These are phyloP conservation scores for Tethya wilhelma DNA, from an alignment of 37 sponge, comb jelly and placozoan species.

Conservation along the genomic window DNA sequence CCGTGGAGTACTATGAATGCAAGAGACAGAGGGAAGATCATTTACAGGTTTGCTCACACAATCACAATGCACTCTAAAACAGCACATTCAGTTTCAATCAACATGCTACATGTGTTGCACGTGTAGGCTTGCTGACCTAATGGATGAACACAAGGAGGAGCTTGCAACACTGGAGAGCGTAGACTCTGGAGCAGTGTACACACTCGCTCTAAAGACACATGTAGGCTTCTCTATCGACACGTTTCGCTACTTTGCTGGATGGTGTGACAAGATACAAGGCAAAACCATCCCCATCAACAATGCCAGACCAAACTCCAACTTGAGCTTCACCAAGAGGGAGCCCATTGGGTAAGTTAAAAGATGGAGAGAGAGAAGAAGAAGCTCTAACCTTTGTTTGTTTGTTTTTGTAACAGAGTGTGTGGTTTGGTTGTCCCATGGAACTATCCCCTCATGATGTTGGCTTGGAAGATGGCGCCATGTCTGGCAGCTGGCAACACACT, in stretches of 20 bases:
- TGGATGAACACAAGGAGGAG: conserved; percentile 93
- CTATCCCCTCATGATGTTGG: conserved; percentile 96
- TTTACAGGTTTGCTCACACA: conserved; percentile 89
- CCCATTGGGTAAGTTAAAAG: conserved; percentile 81
- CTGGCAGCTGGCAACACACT: conserved; percentile 95
- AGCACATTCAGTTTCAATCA: too few species aligned
- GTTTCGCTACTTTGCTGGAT: conserved; percentile 95
- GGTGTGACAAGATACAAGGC: conserved; percentile 98
- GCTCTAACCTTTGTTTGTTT: background rate
- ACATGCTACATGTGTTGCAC: too few species aligned
- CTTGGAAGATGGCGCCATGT: conserved; percentile 92
- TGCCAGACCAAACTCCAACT: conserved; percentile 90
- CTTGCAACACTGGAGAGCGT: conserved; percentile 89
- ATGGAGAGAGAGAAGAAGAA: background rate
- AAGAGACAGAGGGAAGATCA: conserved; percentile 83
- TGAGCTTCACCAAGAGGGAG: conserved; percentile 81
- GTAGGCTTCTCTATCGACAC: conserved; percentile 95
- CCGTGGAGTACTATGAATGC: conserved; percentile 96
- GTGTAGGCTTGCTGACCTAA: conserved; percentile 94
- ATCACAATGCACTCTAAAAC: too few species aligned
- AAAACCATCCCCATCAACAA: conserved; percentile 90
- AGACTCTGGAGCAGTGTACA: conserved; percentile 96
- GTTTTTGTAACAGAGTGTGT: conserved; percentile 57
- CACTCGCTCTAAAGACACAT: conserved; percentile 94
- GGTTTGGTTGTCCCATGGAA: conserved; percentile 96